Evolutionary conservation across 2,113 vertebrate species (phyloP).

Genomic region (Pseudolaguvia tuberculata): DNA sequence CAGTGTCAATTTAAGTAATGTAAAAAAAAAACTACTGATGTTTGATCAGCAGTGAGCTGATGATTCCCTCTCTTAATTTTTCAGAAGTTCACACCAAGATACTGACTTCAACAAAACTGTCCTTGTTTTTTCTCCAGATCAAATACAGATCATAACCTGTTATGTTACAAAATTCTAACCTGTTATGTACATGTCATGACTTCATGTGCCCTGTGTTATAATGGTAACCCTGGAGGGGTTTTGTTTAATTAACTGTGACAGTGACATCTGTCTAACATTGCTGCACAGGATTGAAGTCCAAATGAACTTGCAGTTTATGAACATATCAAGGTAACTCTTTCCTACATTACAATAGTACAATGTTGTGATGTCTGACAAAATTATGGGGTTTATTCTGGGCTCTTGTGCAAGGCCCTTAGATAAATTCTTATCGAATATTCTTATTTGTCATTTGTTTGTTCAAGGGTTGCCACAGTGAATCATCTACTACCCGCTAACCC

Average conservation of each 20-base stretch:
- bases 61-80: conserved; percentile 35
- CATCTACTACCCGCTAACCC: too few relatives aligned
- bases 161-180: conserved; percentile 17
- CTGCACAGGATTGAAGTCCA: conserved; percentile 13
- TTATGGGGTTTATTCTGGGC: too few relatives aligned
- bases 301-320: background rate
- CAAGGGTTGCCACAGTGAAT: too few relatives aligned
- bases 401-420: too few relatives aligned
- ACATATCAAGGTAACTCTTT: conserved; percentile 18
- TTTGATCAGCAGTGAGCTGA: conserved; percentile 45
- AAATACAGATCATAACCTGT: too few relatives aligned
- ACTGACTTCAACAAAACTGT: conserved; percentile 29
- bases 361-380: too few relatives aligned
- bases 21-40: conserved; percentile 53
- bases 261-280: background rate
- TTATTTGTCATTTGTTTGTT: too few relatives aligned
- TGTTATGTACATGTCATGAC: conserved; percentile 21
- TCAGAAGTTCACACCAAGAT: conserved; percentile 40
- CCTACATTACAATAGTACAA: too few relatives aligned
- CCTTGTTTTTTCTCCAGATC: conserved; percentile 31
- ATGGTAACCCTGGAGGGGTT: conserved; percentile 6
- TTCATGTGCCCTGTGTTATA: conserved; percentile 16
- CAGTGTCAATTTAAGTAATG: conserved; percentile 48
- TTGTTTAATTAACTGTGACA: conserved; percentile 38
- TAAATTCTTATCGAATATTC: too few relatives aligned